Evolutionary conservation across 1,140 invertebrate genomes (phyloP).

Genomic region (Panagrolaimus sp.): DNA sequence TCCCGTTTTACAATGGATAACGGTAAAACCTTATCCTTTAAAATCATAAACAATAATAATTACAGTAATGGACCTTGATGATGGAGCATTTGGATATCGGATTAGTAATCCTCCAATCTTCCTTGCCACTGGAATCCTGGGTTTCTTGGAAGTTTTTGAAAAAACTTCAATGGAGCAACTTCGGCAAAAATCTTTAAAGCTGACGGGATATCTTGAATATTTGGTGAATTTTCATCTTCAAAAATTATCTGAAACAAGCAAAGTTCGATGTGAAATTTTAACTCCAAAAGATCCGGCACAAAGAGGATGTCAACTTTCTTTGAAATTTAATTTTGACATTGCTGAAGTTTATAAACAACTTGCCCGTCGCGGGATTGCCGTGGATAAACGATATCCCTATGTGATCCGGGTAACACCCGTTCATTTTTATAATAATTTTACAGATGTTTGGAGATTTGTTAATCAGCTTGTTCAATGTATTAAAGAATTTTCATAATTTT

Average conservation of each 20-base stretch:
- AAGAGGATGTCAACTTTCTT: constrained; percentile 65
- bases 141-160: constrained; percentile 43
- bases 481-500: constrained; percentile 2
- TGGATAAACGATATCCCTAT: constrained; percentile 63
- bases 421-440: constrained; percentile 66
- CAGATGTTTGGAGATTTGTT: constrained; percentile 62
- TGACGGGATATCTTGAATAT: constrained; percentile 66
- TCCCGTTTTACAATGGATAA: constrained; percentile 64
- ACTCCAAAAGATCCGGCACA: constrained; percentile 64
- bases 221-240: constrained; percentile 54
- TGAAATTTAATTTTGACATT: constrained; percentile 61
- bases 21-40: constrained; percentile 50
- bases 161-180: constrained; percentile 63
- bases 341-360: constrained; percentile 61
- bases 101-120: constrained; percentile 66
- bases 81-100: constrained; percentile 63
- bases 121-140: constrained; percentile 63
- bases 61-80: constrained; percentile 61
- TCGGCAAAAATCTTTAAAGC: constrained; percentile 62
- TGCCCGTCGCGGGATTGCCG: constrained; percentile 63
- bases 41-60: not conserved
- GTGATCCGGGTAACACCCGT: constrained; percentile 65
- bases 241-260: constrained; percentile 17
- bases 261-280: constrained; percentile 59
- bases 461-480: constrained; percentile 23